phyloP scores from a whole-genome alignment of 2,888 invertebrate genomes.

The Mystacides longicornis region DNA sequence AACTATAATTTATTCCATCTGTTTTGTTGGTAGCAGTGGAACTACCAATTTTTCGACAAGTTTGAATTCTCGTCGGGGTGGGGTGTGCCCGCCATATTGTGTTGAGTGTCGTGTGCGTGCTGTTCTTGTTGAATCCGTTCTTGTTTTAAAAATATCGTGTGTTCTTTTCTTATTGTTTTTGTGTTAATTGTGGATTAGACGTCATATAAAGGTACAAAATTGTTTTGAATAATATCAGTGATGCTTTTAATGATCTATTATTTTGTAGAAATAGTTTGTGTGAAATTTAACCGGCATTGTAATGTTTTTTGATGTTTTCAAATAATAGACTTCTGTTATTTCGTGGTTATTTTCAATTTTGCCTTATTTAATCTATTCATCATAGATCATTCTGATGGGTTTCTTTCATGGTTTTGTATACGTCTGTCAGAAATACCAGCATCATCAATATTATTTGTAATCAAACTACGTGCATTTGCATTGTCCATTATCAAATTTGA shows the following conservation, averaged over 20 bases:
- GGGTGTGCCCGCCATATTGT: conserved; percentile 25
- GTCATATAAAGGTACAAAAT: neutral
- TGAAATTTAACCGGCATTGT: neutral
- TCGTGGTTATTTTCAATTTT: too few relatives aligned
- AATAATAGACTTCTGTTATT: neutral
- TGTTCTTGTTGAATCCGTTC: conserved; percentile 20
- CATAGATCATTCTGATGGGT: too few relatives aligned
- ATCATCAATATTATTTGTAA: too few relatives aligned
- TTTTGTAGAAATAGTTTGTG: neutral
- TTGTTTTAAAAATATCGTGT: conserved; percentile 21
- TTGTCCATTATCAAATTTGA: too few relatives aligned
- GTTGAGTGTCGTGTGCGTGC: conserved; percentile 24
- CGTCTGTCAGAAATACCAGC: too few relatives aligned
- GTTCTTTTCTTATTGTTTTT: conserved; percentile 19
- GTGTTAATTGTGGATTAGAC: conserved; percentile 18
- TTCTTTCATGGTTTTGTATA: too few relatives aligned
- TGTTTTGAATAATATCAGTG: neutral
- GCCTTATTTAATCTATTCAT: too few relatives aligned
- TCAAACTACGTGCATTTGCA: too few relatives aligned
- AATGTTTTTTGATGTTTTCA: neutral
- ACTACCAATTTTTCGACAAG: conserved; percentile 15
- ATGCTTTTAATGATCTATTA: neutral
- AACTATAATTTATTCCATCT: too few relatives aligned
- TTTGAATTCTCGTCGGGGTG: conserved; percentile 24
- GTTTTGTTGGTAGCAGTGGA: conserved; percentile 6